A percentile compares a stretch with the other conserved stretches of the same genome.
These are phyloP conservation scores for Glaucidium brasilianum DNA, from an alignment of 2,113 vertebrate genomes.

Conservation along the genomic window DNA sequence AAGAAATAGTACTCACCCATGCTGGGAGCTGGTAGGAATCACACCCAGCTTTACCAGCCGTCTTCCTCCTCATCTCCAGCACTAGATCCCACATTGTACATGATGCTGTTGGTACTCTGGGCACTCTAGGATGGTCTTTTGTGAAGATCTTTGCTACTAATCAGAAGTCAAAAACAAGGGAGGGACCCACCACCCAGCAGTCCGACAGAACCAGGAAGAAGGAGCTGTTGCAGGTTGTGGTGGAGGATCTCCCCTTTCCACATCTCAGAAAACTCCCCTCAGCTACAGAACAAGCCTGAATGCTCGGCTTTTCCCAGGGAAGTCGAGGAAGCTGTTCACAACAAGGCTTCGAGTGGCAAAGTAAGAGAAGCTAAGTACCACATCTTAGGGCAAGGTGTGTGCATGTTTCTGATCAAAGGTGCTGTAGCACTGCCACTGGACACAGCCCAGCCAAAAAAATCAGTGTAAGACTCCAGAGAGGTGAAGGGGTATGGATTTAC, in stretches of 20 bases:
- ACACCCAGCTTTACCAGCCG: fast-evolving
- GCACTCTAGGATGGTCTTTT: background rate
- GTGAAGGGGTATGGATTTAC: background rate
- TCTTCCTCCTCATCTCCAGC: background rate
- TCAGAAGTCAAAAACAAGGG: background rate
- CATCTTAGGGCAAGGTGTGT: background rate
- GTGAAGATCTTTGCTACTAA: background rate
- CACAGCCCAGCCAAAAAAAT: background rate
- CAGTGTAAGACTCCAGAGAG: background rate
- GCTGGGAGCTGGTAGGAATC: background rate
- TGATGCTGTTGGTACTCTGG: background rate
- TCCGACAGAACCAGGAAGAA: background rate
- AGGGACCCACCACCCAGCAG: background rate
- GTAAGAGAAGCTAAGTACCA: background rate
- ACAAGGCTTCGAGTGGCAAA: background rate
- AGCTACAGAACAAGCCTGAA: background rate
- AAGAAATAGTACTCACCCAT: background rate
- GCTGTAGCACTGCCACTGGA: background rate
- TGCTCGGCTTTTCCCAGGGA: background rate
- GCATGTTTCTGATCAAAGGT: background rate
- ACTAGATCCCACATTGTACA: fast-evolving
- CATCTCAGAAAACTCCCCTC: background rate
- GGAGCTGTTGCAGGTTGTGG: background rate
- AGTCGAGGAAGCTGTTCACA: background rate
- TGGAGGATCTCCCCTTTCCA: background rate